phyloP scores from a whole-genome alignment of 2,113 vertebrate species.

The Zootoca vivipara region DNA sequence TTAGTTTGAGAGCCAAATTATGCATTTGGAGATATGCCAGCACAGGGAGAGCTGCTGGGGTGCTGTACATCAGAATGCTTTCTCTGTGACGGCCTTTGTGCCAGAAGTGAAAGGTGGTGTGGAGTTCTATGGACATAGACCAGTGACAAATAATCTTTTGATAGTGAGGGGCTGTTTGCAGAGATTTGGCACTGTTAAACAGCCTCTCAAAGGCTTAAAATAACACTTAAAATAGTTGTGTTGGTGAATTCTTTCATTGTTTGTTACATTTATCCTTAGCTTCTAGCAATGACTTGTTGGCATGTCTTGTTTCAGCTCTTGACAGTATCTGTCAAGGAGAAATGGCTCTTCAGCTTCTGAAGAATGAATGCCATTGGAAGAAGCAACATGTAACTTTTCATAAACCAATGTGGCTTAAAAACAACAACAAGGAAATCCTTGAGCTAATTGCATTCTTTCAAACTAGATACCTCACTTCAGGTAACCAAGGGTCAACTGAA shows the following conservation, averaged over 20 bases:
- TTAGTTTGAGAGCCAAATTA: background rate
- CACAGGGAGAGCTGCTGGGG: background rate
- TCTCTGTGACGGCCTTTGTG: background rate
- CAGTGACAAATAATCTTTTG: background rate
- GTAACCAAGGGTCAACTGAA: background rate
- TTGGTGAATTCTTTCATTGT: background rate
- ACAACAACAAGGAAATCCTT: constrained; percentile 3
- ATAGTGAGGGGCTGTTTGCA: background rate
- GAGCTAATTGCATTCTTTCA: constrained; percentile 9
- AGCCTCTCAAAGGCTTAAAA: background rate
- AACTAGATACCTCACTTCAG: background rate
- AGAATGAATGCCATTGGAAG: constrained; percentile 37
- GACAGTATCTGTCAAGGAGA: constrained; percentile 51
- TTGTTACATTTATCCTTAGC: constrained; percentile 5
- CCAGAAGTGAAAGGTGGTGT: background rate
- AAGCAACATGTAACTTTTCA: constrained; percentile 17
- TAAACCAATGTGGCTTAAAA: background rate
- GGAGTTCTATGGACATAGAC: background rate
- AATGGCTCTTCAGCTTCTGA: constrained; percentile 60
- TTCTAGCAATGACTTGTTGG: constrained; percentile 63
- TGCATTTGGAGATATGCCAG: background rate
- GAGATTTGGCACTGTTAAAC: background rate
- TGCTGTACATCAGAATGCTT: background rate
- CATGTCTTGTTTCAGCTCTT: constrained; percentile 53
- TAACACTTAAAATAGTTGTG: background rate